Percentiles rank a stretch among this genome's conserved stretches.
Conservation (phyloP, 2,888 invertebrate species). For the Dryococelus australis region DNA sequence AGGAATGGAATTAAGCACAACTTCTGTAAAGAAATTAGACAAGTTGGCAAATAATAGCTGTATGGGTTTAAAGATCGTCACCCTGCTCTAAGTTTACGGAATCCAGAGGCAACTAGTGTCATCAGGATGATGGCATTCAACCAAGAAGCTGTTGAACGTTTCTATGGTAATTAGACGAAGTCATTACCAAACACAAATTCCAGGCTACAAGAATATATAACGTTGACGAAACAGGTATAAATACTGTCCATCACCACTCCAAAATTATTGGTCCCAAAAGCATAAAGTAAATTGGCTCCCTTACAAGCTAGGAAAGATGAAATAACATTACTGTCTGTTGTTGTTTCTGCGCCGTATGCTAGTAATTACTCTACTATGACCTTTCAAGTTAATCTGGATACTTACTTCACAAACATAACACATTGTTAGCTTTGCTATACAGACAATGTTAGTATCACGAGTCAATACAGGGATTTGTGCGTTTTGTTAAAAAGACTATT, state of each 20-base stretch:
- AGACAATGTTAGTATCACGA: no score
- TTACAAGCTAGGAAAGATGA: conserved; percentile 57
- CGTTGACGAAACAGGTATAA: conserved; percentile 58
- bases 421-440: no score
- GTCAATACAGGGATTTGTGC: no score
- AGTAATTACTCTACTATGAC: no score
- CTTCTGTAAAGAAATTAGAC: conserved; percentile 47
- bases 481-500: no score
- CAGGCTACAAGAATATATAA: conserved; percentile 54
- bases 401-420: no score
- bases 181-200: conserved; percentile 49
- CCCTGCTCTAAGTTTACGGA: conserved; percentile 47
- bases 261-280: conserved; percentile 56
- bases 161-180: conserved; percentile 48
- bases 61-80: conserved; percentile 49
- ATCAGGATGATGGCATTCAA: conserved; percentile 51
- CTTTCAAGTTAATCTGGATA: no score
- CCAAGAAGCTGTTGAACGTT: conserved; percentile 48
- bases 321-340: conserved; percentile 56
- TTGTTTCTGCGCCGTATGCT: conserved; percentile 57
- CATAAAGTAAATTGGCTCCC: conserved; percentile 56
- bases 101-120: conserved; percentile 52
- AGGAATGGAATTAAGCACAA: conserved; percentile 48
- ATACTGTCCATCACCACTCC: conserved; percentile 56
- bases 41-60: conserved; percentile 51